A percentile compares a stretch with the other conserved stretches of the same genome.
Conservation (phyloP, 2,113 vertebrate genomes). For the Chaenocephalus aceratus region DNA sequence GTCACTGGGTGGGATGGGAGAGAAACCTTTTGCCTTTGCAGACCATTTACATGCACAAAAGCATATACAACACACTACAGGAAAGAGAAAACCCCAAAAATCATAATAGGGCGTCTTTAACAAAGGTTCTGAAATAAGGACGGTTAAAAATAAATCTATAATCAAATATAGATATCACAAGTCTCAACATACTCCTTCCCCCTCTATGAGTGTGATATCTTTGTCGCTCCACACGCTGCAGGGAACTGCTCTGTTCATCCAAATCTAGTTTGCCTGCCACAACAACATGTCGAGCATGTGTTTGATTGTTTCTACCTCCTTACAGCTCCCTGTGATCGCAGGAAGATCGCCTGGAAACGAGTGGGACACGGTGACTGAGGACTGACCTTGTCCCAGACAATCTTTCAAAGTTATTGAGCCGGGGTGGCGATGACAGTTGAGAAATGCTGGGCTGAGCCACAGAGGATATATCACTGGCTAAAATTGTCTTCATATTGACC, state of each 20-base stretch:
- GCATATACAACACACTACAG: too few relatives aligned
- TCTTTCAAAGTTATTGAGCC: constrained; percentile 83
- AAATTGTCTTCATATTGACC: constrained; percentile 83
- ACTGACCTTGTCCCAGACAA: constrained; percentile 81
- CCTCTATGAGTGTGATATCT: neutral
- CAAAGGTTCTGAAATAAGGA: neutral
- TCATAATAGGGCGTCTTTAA: too few relatives aligned
- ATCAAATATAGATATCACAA: neutral
- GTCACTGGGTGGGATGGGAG: too few relatives aligned
- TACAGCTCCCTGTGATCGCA: constrained; percentile 33
- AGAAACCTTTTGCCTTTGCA: too few relatives aligned
- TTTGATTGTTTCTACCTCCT: constrained; percentile 53
- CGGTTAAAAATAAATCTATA: constrained; percentile 7
- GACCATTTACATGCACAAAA: too few relatives aligned
- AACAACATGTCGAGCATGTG: constrained; percentile 30
- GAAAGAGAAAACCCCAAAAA: too few relatives aligned
- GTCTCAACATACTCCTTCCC: neutral
- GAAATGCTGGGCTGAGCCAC: constrained; percentile 74
- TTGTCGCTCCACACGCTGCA: neutral
- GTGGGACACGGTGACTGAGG: constrained; percentile 73
- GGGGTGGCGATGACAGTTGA: constrained; percentile 79
- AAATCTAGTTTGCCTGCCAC: constrained; percentile 9
- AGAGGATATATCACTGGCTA: constrained; percentile 80
- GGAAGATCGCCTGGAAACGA: constrained; percentile 59
- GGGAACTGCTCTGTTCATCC: constrained; percentile 30